Evolutionary conservation across 1,140 invertebrate genomes (phyloP), one percentile per base, ranked within the genome.

Genomic region (Bombyx mandarina): DNA sequence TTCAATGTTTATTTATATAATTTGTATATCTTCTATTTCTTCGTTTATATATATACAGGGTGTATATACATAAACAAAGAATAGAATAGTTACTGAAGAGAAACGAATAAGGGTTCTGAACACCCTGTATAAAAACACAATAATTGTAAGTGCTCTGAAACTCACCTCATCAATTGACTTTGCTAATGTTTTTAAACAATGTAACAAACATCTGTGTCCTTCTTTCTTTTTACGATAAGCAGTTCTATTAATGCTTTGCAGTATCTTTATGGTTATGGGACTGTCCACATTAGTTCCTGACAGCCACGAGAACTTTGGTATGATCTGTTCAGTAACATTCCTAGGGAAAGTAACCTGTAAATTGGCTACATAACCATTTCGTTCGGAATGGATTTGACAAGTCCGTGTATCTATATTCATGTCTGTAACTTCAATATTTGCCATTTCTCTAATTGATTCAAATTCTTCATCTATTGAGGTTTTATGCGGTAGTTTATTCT

Each of bases 401-500:
- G 92, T 92, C 10, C 91, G 86, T 6, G 91, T 90, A 72, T 94
- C 92, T 79, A 94, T 91, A 68, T 92, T 92, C 59, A 97, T 91
- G 67, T 93, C 92, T 52, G 96, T 91, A 71, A 97, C 94, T 48
- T 94, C 93, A 77, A 97, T 96, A 77, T 96, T 95, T 9, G 94
- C 92, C 76, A 88, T 80, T 82, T 96, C 96, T 43, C 96, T 89
- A 45, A 97, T 87, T 7, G 94, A 95, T 66, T 89, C 88, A 87
- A 97, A 97, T 85, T 97, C 96, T 86, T 97, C 95, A 74, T 96
- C 92, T 52, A 86, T 84, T 47, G 81, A 77, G 26, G 64, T 67
- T 73, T 84, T 84, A 22, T 75, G 69, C 43, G 66, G 50, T 44
- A 73, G 56, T 66, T 82, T 84, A 43, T 69, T 81, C 82, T 85